phyloP scores from a whole-genome alignment of 2,113 vertebrate species.

The Hemiprocne comata region DNA sequence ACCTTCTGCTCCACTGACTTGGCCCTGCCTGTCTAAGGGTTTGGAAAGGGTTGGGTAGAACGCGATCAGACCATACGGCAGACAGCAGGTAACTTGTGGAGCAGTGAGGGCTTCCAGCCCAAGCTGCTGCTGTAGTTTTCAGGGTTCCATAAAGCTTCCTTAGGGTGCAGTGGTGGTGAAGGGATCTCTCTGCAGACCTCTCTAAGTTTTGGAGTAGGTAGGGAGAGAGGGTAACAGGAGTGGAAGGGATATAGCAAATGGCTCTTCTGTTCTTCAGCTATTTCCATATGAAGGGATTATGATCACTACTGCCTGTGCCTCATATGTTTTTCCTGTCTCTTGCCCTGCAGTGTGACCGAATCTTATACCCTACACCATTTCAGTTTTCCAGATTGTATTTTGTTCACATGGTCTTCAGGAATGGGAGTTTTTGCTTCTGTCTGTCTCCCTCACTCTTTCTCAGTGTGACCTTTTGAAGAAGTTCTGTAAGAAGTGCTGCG shows the following conservation, averaged over 20 bases:
- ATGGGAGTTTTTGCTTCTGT: neutral
- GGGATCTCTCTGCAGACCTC: neutral
- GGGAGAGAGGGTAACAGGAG: neutral
- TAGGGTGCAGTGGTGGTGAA: neutral
- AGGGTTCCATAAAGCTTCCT: neutral
- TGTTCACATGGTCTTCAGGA: neutral
- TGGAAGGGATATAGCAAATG: neutral
- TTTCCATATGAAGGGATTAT: neutral
- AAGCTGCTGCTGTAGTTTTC: neutral
- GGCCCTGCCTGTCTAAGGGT: neutral
- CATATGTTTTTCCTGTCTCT: neutral
- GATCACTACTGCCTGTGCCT: fast-evolving
- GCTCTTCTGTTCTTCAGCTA: neutral
- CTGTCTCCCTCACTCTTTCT: neutral
- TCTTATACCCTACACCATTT: neutral
- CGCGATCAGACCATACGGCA: neutral
- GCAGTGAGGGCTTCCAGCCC: neutral
- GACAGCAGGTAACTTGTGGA: neutral
- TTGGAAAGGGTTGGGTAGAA: neutral
- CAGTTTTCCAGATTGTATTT: neutral
- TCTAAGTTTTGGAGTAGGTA: neutral
- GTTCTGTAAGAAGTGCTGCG: neutral
- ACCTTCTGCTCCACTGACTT: neutral
- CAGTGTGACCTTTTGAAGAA: neutral
- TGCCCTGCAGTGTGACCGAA: neutral